Evolutionary conservation across 2,888 invertebrate species (phyloP), one percentile per base, ranked within the genome.

Genomic region (Anthoptus insignis): DNA sequence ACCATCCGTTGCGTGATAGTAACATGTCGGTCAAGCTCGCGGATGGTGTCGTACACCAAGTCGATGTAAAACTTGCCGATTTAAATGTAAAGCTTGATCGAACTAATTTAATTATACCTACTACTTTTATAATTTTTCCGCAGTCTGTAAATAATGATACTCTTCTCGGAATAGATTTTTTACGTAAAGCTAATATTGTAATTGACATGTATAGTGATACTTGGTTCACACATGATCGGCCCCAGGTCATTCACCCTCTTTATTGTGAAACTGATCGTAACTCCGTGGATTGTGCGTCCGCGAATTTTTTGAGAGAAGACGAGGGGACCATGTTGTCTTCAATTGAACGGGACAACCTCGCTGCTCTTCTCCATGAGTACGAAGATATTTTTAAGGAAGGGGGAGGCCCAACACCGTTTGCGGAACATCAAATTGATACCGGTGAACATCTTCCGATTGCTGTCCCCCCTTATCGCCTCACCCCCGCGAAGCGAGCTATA

Each of bases 361-460:
- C 4, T 6, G 5, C 4, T 27, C n/a, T 37, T 13, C n/a, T 37
- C 4, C 3, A 6, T 3, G 9, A n/a, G n/a, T n/a, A 53, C 22
- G 21, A 11, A 11, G 58, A 27, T 13, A 58, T 50, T 6, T 68
- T 68, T 47, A 53, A 52, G 1, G 16, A 22, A 29, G 42, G 61
- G 1, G 67, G 65, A 19, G 61, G 37, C 5, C 45, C 66, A 6
- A 74, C 74, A 1, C 66, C 67, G 0, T 73, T 53, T 16, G 72
- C 72, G 0, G 61, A 69, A 13, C 83, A 82, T 53, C 37, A 29
- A 3, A 81, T 82, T 4, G 74, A 80, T 64, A 67, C 71, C 0
- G 75, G 75, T 21, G 74, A 72, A 0, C 59, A 74, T 24, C 22
- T 22, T 8, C 57, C 57, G 13, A 45, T 57, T 32, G 24, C 57